Conservation (phyloP, 2,888 invertebrate species). For the Mimas tiliae region DNA sequence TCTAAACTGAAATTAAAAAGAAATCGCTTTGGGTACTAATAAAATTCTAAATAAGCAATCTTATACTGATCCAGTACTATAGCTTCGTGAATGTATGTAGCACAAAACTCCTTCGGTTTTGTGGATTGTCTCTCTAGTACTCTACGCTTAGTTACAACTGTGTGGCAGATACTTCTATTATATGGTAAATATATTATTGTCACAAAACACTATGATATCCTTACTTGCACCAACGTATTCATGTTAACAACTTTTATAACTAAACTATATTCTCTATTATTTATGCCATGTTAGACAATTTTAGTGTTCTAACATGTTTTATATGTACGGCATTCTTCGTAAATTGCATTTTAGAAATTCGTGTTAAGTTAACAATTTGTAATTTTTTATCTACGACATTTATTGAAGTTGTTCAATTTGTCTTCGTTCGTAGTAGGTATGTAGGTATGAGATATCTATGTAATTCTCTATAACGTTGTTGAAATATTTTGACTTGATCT, state of each 20-base stretch:
- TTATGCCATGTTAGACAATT: constrained; percentile 29
- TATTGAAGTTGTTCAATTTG: constrained; percentile 29
- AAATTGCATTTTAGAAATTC: constrained; percentile 27
- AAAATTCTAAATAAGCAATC: too few species aligned
- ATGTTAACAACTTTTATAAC: constrained; percentile 25
- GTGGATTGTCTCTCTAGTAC: background rate
- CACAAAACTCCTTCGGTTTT: background rate
- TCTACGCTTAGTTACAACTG: background rate
- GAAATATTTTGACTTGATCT: too few species aligned
- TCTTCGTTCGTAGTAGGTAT: constrained; percentile 37
- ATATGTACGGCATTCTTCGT: constrained; percentile 22
- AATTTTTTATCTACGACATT: constrained; percentile 28
- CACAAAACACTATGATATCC: constrained; percentile 24
- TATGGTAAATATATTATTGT: constrained; percentile 25
- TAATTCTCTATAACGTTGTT: background rate
- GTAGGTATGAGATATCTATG: constrained; percentile 27
- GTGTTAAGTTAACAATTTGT: constrained; percentile 16
- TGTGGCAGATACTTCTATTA: constrained; percentile 19
- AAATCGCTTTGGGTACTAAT: too few species aligned
- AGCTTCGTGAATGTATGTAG: too few species aligned
- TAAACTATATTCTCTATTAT: constrained; percentile 26
- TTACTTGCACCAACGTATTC: constrained; percentile 24
- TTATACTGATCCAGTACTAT: too few species aligned
- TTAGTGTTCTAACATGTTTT: constrained; percentile 25
- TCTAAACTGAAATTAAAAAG: too few species aligned